Base-by-base conservation (phyloP, 2,888 invertebrate genomes). In the Dasysyrphus tricinctus region DNA sequence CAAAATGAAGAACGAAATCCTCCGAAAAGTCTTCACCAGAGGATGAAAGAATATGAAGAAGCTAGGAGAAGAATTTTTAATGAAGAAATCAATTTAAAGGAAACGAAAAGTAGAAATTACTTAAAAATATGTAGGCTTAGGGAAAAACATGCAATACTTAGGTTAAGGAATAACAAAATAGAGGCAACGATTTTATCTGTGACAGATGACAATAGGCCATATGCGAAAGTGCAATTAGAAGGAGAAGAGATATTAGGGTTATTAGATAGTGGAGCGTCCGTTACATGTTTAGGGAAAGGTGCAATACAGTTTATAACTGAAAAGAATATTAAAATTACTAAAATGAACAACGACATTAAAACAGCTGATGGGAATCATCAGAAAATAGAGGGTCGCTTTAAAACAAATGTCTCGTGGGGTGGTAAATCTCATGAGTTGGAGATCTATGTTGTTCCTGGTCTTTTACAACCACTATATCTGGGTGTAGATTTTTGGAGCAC, bases 231-330 rank as follows among this genome's bases (percentile, higher is more conserved):
- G 5, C 14, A 14, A 19, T 44, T 47, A 12, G 44, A 0, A 49
- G 61, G 49, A 4, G 37, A 51, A 3, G 73, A 73, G 3, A 3
- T 74, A 1, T 1, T n/a, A 14, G 73, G 61, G 1, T 47, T 74
- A 1, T 51, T 74, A 14, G 51, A 73, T 59, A 61, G 73, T 42
- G 49, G 59, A 24, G 61, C 57, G 5, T 49, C 57, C 8, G 39
- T 49, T 12, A 59, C 32, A 3, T 57, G 47, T 19, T 14, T 73
- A 6, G 73, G 73, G 9, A 73, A 73, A 49, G 61, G 19, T 16
- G 37, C 39, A 11, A 8, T 54, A 8, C n/a, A 72, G 3, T 57
- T 72, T 57, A 44, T 34, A 1, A 8, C 0, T 4, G 19, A 8
- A 16, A 24, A 34, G 9, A 29, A 63, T 0, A 54, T 54, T 2